Evolutionary conservation across 2,888 invertebrate genomes (phyloP).

Genomic region (Catocala fraxini): DNA sequence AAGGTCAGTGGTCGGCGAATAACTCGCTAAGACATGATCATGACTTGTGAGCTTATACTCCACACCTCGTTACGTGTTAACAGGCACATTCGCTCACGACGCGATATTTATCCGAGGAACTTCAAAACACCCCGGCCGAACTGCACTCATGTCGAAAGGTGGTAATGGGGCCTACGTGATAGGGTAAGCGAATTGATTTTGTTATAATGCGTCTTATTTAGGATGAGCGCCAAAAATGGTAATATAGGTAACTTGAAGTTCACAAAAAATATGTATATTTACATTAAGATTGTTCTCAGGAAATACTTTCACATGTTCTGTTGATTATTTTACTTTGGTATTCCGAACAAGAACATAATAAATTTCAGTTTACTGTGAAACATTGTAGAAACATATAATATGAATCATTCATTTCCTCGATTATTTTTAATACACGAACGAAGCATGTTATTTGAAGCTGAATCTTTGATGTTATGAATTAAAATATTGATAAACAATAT

Average conservation of each 20-base stretch:
- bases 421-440: conserved; percentile 5
- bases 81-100: conserved; percentile 87
- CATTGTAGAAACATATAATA: neutral
- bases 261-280: neutral
- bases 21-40: conserved; percentile 86
- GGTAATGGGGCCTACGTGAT: conserved; percentile 77
- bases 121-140: conserved; percentile 72
- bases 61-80: conserved; percentile 88
- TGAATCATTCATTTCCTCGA: neutral
- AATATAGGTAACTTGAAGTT: neutral
- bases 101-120: conserved; percentile 82
- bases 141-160: conserved; percentile 70
- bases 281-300: no score
- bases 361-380: no score
- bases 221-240: neutral
- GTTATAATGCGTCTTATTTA: conserved; percentile 29
- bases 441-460: conserved; percentile 7
- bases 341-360: no score
- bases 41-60: conserved; percentile 86
- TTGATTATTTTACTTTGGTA: no score
- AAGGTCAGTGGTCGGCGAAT: conserved; percentile 85
- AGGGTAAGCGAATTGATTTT: conserved; percentile 41
- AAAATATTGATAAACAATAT: conserved; percentile 49
- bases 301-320: no score
- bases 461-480: conserved; percentile 31